These are phyloP conservation scores for Carassius auratus DNA, from an alignment of 2,113 vertebrate genomes.

Conservation along the genomic window DNA sequence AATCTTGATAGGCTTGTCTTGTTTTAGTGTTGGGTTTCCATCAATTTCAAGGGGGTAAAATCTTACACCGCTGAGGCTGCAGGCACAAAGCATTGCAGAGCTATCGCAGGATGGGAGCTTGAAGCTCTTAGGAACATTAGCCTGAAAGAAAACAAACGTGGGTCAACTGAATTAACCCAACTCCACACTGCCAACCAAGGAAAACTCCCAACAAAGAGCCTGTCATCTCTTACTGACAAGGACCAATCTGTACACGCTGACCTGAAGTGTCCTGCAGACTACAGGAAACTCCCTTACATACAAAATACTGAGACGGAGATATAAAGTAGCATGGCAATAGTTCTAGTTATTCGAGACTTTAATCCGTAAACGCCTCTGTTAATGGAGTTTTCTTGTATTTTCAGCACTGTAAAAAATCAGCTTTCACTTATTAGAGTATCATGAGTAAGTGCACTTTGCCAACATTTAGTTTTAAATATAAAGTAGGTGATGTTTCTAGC, in stretches of 20 bases:
- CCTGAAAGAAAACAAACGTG: conserved; percentile 50
- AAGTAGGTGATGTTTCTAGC: too few relatives aligned
- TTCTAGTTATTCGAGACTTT: not conserved
- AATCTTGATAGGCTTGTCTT: conserved; percentile 62
- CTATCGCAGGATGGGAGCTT: conserved; percentile 57
- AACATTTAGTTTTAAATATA: too few relatives aligned
- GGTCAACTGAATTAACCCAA: conserved; percentile 62
- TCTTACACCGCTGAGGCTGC: conserved; percentile 62
- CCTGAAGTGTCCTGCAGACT: conserved; percentile 35
- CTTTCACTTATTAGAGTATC: not conserved
- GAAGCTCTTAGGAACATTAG: conserved; percentile 51
- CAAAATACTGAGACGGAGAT: not conserved
- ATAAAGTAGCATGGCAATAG: not conserved
- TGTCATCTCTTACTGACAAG: conserved; percentile 37
- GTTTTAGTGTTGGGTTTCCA: conserved; percentile 60
- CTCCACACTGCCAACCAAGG: conserved; percentile 49
- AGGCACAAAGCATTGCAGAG: conserved; percentile 62
- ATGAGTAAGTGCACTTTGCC: not conserved
- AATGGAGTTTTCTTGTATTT: not conserved
- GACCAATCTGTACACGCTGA: conserved; percentile 41
- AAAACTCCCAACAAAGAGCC: conserved; percentile 32
- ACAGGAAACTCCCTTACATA: conserved; percentile 35
- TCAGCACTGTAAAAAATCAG: not conserved
- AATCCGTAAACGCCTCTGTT: not conserved
- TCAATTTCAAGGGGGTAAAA: conserved; percentile 53